phyloP scores from a whole-genome alignment of 2,888 invertebrate genomes.

The Dexiosoma caninum region DNA sequence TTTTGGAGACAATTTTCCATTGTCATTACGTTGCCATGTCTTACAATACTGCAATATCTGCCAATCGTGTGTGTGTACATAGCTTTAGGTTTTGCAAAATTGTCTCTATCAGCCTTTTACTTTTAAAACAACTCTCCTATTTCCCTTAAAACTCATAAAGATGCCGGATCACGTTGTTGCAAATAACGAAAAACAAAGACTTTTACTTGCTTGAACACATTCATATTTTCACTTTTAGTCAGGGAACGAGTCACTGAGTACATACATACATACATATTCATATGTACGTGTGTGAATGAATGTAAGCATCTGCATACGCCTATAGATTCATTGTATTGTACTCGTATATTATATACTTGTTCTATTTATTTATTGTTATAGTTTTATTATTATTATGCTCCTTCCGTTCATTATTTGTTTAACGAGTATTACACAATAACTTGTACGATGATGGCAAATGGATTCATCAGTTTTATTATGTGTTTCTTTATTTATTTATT shows the following conservation, averaged over 20 bases:
- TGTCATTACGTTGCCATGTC: too few relatives aligned
- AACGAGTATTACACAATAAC: not conserved
- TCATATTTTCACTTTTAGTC: too few relatives aligned
- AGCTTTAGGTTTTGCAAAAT: too few relatives aligned
- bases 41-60: too few relatives aligned
- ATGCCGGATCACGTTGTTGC: conserved; percentile 43
- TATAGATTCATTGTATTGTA: conserved; percentile 12
- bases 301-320: too few relatives aligned
- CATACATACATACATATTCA: not conserved
- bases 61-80: too few relatives aligned
- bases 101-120: not conserved
- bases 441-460: conserved; percentile 23
- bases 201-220: conserved; percentile 34
- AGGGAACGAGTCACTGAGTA: too few relatives aligned
- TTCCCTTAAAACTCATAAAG: conserved; percentile 38
- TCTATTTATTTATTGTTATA: conserved; percentile 24
- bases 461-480: conserved; percentile 36
- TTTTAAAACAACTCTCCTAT: not conserved
- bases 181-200: conserved; percentile 14
- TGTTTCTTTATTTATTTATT: not conserved
- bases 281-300: not conserved
- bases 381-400: not conserved
- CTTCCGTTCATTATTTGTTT: conserved; percentile 19
- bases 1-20: too few relatives aligned
- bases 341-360: conserved; percentile 28